A percentile compares a stretch with the other conserved stretches of the same genome.
Conservation (phyloP, 1,140 invertebrate genomes). For the Conus ventricosus region DNA sequence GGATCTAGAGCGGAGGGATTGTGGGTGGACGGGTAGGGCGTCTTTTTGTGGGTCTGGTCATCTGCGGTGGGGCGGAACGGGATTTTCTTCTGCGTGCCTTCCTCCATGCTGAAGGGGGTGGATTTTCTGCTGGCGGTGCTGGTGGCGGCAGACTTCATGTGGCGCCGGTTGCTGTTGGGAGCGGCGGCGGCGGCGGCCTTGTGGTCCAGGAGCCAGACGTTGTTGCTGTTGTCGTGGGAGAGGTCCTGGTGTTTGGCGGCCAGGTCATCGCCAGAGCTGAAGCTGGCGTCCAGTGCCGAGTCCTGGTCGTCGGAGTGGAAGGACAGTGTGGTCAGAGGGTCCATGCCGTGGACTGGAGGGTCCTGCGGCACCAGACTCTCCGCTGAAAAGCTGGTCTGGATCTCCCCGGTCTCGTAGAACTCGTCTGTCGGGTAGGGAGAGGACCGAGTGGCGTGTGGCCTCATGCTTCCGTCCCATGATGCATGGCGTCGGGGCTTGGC, state of each 20-base stretch:
- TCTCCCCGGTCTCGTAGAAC: slow-evolving; percentile 11
- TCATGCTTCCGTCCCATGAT: slow-evolving; percentile 22
- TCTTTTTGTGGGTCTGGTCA: background rate
- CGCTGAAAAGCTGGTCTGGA: slow-evolving; percentile 14
- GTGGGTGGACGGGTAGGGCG: background rate
- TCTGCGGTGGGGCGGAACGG: background rate
- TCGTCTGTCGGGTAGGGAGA: background rate
- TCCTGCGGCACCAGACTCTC: background rate
- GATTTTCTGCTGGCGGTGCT: background rate
- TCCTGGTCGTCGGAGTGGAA: slow-evolving; percentile 13
- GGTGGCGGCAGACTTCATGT: background rate
- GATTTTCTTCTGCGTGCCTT: background rate
- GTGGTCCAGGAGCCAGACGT: too few relatives aligned
- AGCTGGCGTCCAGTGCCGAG: slow-evolving; percentile 19
- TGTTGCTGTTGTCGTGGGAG: background rate
- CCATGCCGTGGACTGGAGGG: background rate
- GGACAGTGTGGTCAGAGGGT: background rate
- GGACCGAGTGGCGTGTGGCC: background rate
- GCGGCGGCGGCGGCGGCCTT: background rate
- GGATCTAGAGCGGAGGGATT: too few relatives aligned
- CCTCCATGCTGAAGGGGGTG: background rate
- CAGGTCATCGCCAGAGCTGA: slow-evolving; percentile 4
- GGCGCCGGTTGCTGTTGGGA: background rate
- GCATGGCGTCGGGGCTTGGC: background rate
- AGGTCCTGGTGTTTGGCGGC: background rate